Evolutionary conservation across 92 coral and sea anemone species (phyloP).

Genomic region (Parazoanthus darwini): DNA sequence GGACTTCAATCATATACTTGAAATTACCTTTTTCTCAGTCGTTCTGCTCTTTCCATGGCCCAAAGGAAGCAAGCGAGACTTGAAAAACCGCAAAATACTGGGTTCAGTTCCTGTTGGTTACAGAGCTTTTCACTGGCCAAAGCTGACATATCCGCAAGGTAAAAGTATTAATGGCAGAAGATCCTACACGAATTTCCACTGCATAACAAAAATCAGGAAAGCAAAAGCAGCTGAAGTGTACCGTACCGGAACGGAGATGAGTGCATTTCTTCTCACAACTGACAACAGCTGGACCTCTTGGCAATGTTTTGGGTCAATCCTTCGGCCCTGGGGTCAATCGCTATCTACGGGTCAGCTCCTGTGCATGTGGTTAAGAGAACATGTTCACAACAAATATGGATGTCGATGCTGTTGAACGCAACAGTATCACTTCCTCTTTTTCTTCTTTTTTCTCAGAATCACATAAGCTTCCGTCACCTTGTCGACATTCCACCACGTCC

Average conservation of each 20-base stretch:
- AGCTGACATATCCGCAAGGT: neutral
- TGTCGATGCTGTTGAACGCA: neutral
- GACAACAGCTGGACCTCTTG: too few species aligned
- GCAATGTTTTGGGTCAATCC: too few species aligned
- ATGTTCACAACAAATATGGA: neutral
- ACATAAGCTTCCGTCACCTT: neutral
- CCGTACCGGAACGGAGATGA: too few species aligned
- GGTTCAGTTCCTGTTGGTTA: neutral
- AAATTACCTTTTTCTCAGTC: too few species aligned
- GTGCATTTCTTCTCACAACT: too few species aligned
- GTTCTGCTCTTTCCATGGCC: too few species aligned
- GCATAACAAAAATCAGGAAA: neutral
- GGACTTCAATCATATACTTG: too few species aligned
- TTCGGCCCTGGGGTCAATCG: neutral
- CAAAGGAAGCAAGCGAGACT: neutral
- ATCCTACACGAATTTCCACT: neutral
- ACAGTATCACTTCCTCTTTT: neutral
- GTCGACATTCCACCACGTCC: constrained; percentile 34
- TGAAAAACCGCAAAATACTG: neutral
- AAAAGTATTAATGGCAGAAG: neutral
- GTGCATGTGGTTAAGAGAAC: neutral
- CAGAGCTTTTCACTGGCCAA: too few species aligned
- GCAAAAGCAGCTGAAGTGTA: neutral
- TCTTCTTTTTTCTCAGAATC: neutral
- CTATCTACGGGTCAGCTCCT: neutral